Conservation (phyloP, 1,140 invertebrate genomes). For the Leptestheria dahalacensis region DNA sequence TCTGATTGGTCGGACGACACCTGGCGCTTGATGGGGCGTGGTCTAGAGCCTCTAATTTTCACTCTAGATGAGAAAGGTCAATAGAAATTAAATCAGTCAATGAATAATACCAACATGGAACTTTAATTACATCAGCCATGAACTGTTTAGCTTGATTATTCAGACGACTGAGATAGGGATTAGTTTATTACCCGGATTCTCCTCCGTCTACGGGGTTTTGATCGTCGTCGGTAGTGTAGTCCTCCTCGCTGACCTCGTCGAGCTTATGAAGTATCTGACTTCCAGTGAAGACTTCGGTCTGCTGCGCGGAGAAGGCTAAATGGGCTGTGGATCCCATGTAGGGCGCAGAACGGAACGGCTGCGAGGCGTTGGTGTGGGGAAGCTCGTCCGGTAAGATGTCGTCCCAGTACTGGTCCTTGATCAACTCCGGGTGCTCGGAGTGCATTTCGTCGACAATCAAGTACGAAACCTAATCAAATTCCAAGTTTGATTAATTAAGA, state of each 20-base stretch:
- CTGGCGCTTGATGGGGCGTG: neutral
- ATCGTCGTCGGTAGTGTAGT: conserved; percentile 15
- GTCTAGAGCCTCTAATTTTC: neutral
- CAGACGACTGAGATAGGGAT: conserved; percentile 2
- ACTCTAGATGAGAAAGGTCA: no score
- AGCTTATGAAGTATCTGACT: conserved; percentile 1
- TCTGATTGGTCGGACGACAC: neutral
- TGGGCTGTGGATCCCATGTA: conserved; percentile 24
- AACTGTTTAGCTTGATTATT: neutral
- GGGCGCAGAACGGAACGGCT: conserved; percentile 21
- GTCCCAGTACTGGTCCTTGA: conserved; percentile 32
- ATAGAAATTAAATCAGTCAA: no score
- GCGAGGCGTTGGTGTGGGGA: conserved; percentile 26
- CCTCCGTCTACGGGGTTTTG: conserved; percentile 20
- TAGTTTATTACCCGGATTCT: conserved; percentile 16
- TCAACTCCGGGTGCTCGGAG: conserved; percentile 28
- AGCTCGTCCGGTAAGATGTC: conserved; percentile 26
- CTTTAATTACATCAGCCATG: neutral
- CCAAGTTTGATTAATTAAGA: no score
- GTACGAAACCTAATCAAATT: conserved; percentile 24
- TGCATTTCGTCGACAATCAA: conserved; percentile 34
- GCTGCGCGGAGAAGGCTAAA: conserved; percentile 21
- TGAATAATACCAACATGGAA: neutral
- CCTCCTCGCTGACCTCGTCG: conserved; percentile 15
- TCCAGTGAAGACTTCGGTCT: conserved; percentile 20